These are phyloP conservation scores for Leptinotarsa tumamoca DNA, from an alignment of 2,888 invertebrate genomes.

Conservation along the genomic window DNA sequence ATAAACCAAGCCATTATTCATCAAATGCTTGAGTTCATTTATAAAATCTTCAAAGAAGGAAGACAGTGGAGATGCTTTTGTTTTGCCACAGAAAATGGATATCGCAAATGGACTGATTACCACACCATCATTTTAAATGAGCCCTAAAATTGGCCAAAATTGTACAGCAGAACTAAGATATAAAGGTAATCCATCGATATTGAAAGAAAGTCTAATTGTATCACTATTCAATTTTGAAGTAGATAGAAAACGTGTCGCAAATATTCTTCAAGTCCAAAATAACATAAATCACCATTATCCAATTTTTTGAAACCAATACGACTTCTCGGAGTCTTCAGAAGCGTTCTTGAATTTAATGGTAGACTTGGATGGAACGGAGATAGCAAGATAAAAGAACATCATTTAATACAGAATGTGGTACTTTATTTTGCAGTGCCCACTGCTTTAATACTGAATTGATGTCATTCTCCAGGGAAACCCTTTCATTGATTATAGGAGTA, in stretches of 20 bases:
- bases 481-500: not conserved
- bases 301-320: constrained; percentile 17
- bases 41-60: constrained; percentile 35
- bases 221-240: constrained; percentile 20
- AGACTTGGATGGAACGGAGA: constrained; percentile 23
- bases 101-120: constrained; percentile 27
- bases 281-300: too few relatives aligned
- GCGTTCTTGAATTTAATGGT: constrained; percentile 18
- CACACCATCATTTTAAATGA: constrained; percentile 28
- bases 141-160: constrained; percentile 40
- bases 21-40: constrained; percentile 24
- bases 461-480: too few relatives aligned
- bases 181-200: constrained; percentile 38
- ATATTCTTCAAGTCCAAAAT: constrained; percentile 22
- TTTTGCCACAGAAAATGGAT: constrained; percentile 34
- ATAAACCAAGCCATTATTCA: constrained; percentile 20
- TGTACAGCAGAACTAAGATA: constrained; percentile 36
- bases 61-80: constrained; percentile 19
- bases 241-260: constrained; percentile 20
- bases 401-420: not conserved
- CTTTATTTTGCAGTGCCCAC: too few relatives aligned
- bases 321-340: constrained; percentile 23
- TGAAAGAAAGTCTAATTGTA: constrained; percentile 37
- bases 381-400: constrained; percentile 19
- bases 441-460: too few relatives aligned